These are phyloP conservation scores for Drosophila punjabiensis DNA, from an alignment of 1,140 invertebrate species.

Conservation along the genomic window DNA sequence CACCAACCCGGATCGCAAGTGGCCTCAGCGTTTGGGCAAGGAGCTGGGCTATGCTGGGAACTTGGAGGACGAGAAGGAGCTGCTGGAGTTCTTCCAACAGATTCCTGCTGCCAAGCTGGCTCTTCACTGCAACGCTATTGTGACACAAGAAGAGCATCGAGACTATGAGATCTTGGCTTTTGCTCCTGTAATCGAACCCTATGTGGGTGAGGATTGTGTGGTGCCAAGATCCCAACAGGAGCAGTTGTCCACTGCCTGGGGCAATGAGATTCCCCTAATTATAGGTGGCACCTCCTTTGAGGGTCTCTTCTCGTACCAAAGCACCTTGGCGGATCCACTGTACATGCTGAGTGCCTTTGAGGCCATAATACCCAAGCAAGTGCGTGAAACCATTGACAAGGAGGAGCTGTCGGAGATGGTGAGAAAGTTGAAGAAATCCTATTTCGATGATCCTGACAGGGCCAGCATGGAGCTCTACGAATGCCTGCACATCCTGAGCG, in stretches of 20 bases:
- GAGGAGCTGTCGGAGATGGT: slow-evolving; percentile 55
- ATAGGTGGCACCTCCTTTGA: slow-evolving; percentile 84
- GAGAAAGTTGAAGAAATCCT: slow-evolving; percentile 54
- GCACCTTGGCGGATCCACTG: slow-evolving; percentile 44
- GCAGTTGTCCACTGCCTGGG: slow-evolving; percentile 77
- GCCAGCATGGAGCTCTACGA: slow-evolving; percentile 50
- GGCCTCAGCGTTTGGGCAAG: slow-evolving; percentile 53
- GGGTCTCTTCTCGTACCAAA: slow-evolving; percentile 74
- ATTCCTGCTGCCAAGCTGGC: slow-evolving; percentile 45
- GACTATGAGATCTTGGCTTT: slow-evolving; percentile 70
- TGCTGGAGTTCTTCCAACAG: slow-evolving; percentile 80
- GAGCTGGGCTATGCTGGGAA: slow-evolving; percentile 70
- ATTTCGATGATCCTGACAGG: slow-evolving; percentile 54
- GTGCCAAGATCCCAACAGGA: slow-evolving; percentile 72
- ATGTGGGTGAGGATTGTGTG: slow-evolving; percentile 72
- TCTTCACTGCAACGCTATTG: slow-evolving; percentile 49
- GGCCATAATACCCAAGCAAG: slow-evolving; percentile 49
- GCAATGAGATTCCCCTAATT: slow-evolving; percentile 84
- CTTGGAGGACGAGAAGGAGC: slow-evolving; percentile 53
- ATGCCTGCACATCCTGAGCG: slow-evolving; percentile 61
- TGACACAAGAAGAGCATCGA: slow-evolving; percentile 59
- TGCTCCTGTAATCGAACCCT: slow-evolving; percentile 83
- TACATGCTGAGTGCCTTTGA: slow-evolving; percentile 61
- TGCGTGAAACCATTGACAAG: slow-evolving; percentile 46
- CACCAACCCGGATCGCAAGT: slow-evolving; percentile 41